phyloP scores from a whole-genome alignment of 2,797 vertebrate species.

The Emys orbicularis region DNA sequence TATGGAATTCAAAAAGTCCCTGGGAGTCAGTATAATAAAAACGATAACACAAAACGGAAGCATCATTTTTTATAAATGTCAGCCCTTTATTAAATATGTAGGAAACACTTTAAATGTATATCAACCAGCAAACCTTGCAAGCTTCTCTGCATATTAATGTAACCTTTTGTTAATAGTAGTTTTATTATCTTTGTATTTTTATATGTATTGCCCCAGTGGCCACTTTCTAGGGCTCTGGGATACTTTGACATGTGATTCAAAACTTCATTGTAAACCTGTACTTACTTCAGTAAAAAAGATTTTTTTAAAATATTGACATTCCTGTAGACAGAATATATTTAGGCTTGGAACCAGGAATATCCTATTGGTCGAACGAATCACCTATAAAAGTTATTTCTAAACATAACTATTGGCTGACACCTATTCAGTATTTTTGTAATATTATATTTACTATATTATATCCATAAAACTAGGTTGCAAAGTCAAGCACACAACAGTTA shows the following conservation, averaged over 20 bases:
- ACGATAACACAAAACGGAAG: background rate
- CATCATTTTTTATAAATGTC: background rate
- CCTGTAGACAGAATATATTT: constrained; percentile 33
- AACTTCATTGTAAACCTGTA: background rate
- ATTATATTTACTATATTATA: constrained; percentile 9
- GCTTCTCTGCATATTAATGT: background rate
- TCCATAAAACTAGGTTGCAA: constrained; percentile 36
- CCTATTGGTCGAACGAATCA: constrained; percentile 26
- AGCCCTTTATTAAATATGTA: background rate
- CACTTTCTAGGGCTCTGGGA: constrained; percentile 14
- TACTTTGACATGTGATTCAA: constrained; percentile 10
- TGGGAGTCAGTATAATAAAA: background rate
- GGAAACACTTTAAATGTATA: background rate
- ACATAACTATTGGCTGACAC: constrained; percentile 18
- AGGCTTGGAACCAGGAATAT: constrained; percentile 12
- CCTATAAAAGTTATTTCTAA: constrained; percentile 34
- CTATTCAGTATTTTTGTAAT: constrained; percentile 36
- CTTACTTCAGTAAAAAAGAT: background rate
- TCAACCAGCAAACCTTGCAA: background rate
- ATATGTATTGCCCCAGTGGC: background rate
- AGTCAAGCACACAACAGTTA: constrained; percentile 36
- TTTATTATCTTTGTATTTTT: background rate
- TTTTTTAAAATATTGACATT: constrained; percentile 4
- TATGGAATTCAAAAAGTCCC: background rate
- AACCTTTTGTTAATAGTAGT: background rate